phyloP scores from a whole-genome alignment of 2,888 invertebrate genomes.

The Plagiodera versicolora region DNA sequence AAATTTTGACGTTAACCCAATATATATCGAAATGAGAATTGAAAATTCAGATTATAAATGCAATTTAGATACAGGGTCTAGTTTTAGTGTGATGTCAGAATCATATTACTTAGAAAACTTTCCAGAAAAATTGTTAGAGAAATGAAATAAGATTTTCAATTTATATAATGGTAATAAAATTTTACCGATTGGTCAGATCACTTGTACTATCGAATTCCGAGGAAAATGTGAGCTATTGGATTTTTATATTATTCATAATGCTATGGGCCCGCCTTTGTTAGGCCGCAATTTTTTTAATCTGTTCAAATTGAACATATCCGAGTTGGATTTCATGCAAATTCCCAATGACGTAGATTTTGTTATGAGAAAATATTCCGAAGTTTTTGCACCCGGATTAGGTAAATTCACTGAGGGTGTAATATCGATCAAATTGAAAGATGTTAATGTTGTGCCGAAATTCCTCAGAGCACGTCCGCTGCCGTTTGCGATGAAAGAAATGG shows the following conservation, averaged over 20 bases:
- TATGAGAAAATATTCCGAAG: not conserved
- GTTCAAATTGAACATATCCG: not conserved
- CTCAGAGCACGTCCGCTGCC: slow-evolving; percentile 3
- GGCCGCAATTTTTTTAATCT: slow-evolving; percentile 4
- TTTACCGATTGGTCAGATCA: not conserved
- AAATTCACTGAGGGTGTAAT: slow-evolving; percentile 6
- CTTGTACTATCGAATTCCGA: not conserved
- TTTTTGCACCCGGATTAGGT: slow-evolving; percentile 3
- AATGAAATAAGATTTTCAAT: not conserved
- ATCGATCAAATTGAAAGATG: not conserved
- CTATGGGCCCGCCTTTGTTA: not conserved
- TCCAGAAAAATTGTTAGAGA: not conserved
- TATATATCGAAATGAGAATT: not conserved
- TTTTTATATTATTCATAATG: not conserved
- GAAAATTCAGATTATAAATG: not conserved
- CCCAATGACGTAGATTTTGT: not conserved
- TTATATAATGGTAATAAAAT: slow-evolving; percentile 5
- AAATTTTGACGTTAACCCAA: not conserved
- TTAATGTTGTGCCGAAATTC: slow-evolving; percentile 1
- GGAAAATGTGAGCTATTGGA: not conserved
- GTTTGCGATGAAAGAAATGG: slow-evolving; percentile 8
- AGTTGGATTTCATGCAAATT: not conserved
- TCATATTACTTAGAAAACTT: not conserved
- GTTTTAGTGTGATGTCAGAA: not conserved
- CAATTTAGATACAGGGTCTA: not conserved